Conservation (phyloP, 2,113 vertebrate genomes). For the Sarotherodon lohbergeri region DNA sequence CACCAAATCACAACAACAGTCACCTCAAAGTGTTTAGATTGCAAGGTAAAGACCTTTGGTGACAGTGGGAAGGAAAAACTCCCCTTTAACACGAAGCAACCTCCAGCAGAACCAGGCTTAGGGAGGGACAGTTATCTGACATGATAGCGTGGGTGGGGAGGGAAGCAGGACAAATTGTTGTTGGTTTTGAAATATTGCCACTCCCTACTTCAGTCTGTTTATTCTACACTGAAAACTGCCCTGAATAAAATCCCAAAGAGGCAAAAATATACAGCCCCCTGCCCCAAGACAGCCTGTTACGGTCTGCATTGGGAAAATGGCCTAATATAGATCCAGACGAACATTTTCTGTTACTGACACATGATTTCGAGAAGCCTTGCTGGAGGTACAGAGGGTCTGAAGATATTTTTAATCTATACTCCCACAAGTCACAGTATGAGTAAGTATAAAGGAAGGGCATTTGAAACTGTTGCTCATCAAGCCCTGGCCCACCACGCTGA, state of each 20-base stretch:
- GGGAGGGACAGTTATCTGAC: background rate
- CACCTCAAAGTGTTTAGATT: background rate
- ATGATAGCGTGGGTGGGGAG: rapidly evolving
- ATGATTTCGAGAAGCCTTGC: background rate
- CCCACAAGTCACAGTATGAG: background rate
- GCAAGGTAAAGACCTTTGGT: background rate
- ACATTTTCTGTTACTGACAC: background rate
- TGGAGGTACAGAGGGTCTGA: background rate
- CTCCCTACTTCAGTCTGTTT: background rate
- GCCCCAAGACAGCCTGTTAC: rapidly evolving
- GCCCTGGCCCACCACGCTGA: background rate
- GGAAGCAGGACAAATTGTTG: background rate
- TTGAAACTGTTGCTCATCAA: background rate
- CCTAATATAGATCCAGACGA: background rate
- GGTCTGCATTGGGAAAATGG: background rate
- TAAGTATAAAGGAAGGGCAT: background rate
- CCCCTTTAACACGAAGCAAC: rapidly evolving
- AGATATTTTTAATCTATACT: background rate
- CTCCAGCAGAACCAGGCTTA: background rate
- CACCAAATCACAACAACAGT: background rate
- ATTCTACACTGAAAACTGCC: background rate
- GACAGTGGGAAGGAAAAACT: background rate
- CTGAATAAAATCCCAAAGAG: background rate
- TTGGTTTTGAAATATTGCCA: background rate
- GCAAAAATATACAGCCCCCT: background rate